phyloP scores from a whole-genome alignment of 2,797 vertebrate species.

The Halcyon smyrnensis region DNA sequence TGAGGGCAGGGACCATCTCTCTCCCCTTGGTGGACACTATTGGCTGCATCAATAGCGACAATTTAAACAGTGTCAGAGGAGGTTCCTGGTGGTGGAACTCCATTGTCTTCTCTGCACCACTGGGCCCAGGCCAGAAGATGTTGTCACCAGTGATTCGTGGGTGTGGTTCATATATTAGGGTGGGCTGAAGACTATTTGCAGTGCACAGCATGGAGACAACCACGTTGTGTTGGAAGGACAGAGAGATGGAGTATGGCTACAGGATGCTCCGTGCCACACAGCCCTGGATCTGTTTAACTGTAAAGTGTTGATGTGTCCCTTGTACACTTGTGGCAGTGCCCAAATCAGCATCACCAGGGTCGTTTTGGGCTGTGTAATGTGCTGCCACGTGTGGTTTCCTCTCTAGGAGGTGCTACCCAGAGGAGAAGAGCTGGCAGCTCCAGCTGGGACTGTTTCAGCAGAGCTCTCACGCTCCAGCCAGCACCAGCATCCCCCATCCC shows the following conservation, averaged over 20 bases:
- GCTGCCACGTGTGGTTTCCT: neutral
- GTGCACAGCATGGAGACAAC: fast-evolving
- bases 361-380: too few relatives aligned
- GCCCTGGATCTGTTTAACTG: neutral
- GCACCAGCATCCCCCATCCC: neutral
- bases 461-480: neutral
- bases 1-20: neutral
- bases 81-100: neutral
- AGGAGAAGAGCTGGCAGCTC: neutral
- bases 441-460: fast-evolving
- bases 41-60: neutral
- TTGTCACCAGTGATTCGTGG: neutral
- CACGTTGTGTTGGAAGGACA: neutral
- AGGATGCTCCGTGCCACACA: neutral
- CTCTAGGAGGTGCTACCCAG: neutral
- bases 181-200: neutral
- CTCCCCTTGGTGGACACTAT: neutral
- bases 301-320: neutral
- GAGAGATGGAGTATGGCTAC: neutral
- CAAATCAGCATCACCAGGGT: neutral
- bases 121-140: neutral
- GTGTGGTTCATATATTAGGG: too few relatives aligned
- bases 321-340: fast-evolving
- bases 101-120: neutral
- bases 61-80: neutral